These are phyloP conservation scores for Anthopleura sola DNA, from an alignment of 64 coral and sea anemone species.

Conservation along the genomic window DNA sequence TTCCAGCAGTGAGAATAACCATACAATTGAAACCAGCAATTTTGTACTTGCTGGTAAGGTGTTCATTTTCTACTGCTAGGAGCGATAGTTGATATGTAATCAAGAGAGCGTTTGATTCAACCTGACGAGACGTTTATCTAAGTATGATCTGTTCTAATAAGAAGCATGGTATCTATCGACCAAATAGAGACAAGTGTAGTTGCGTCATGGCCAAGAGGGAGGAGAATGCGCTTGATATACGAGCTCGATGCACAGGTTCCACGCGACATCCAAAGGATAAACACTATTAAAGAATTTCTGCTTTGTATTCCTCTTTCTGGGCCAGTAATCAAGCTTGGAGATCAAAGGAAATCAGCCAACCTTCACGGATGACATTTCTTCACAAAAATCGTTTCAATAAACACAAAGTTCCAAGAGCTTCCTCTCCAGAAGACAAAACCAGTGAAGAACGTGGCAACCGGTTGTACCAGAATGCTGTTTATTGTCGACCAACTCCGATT, in stretches of 20 bases:
- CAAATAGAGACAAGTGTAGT: neutral
- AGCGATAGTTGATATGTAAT: neutral
- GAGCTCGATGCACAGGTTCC: neutral
- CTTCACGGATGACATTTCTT: neutral
- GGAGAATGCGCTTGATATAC: neutral
- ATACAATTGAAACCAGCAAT: neutral
- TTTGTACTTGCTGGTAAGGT: neutral
- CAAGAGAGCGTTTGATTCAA: neutral
- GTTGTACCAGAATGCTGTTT: constrained; percentile 23
- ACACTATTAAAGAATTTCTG: neutral
- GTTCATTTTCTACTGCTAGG: neutral
- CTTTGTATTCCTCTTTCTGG: neutral
- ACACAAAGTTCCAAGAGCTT: neutral
- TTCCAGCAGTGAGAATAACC: neutral
- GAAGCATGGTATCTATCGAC: neutral
- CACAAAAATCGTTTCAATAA: neutral
- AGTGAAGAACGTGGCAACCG: neutral
- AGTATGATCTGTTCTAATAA: neutral
- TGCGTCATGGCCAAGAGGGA: neutral
- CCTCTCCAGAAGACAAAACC: neutral
- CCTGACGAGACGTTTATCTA: neutral
- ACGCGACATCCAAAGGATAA: neutral
- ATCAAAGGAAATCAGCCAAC: neutral
- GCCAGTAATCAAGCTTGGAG: neutral
- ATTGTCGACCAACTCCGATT: neutral